Evolutionary conservation across 2,113 vertebrate genomes (phyloP), one percentile per base, ranked within the genome.

Genomic region (Mastomys coucha): DNA sequence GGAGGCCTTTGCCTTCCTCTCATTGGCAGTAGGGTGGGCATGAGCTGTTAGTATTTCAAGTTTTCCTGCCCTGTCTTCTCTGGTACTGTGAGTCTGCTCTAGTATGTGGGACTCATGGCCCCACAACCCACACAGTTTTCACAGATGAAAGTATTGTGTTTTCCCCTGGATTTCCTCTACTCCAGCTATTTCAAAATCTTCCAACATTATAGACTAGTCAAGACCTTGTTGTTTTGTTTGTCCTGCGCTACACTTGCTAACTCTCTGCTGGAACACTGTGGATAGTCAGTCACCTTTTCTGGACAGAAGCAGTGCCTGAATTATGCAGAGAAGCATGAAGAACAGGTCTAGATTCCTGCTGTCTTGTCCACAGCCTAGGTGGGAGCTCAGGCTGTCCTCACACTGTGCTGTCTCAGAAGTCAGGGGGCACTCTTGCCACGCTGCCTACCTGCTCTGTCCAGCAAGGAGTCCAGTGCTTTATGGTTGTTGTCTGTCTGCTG

Each of bases 1-100:
- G 95, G 28, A 70, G 78, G 60, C 77, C 75, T 93, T 72, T 82
- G 70, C 3, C 58, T 93, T 39, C 91, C 36, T 95, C 24, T 91
- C 42, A 45, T 0, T 97, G n/a, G 60, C 42, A 96, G 0, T 20
- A 5, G 16, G 8, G 20, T 92, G 56, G 87, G 73, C 17, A 45
- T 65, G 58, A 42, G 2, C 16, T 31, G 28, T 20, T 69, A 80
- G 82, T 49, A 65, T 72, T 51, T 94, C 69, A 17, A 2, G 24
- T n/a, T 77, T 92, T 84, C 13, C 11, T 89, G 13, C 56, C 26
- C 11, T 65, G 31, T 85, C 22, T 91, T 78, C 22, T 91, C 26
- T 93, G 60, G 80, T 10, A 69, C 42, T 26, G 31, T 56, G 26
- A 10, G 10, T 67, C 20, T 51, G 28, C 36, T 82, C 36, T 45